Evolutionary conservation across 2,797 vertebrate genomes (phyloP).

Genomic region (Lemur catta): DNA sequence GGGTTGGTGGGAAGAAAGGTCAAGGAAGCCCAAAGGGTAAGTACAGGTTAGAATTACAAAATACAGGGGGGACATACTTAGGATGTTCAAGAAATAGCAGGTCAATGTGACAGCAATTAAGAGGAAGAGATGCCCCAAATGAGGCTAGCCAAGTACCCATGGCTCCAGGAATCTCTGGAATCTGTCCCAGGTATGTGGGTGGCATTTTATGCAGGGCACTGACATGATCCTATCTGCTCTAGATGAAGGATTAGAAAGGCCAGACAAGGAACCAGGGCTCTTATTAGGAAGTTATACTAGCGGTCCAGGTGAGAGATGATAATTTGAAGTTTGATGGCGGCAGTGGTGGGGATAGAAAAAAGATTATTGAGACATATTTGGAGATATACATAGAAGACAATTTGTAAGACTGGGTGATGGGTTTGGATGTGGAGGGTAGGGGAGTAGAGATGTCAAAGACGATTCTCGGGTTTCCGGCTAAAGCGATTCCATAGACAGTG

Average conservation of each 20-base stretch:
- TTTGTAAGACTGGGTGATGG: not conserved
- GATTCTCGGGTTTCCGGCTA: not conserved
- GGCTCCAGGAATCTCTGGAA: not conserved
- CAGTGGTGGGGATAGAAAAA: not conserved
- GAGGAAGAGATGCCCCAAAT: not conserved
- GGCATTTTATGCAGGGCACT: not conserved
- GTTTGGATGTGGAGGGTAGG: not conserved
- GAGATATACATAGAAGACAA: not conserved
- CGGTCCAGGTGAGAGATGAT: not conserved
- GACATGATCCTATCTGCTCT: not conserved
- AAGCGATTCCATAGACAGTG: not conserved
- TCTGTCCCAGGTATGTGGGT: not conserved
- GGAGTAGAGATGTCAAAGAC: not conserved
- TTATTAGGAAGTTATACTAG: conserved; percentile 10
- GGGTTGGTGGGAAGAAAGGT: not conserved
- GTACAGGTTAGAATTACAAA: not conserved
- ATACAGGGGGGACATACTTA: not conserved
- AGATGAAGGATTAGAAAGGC: not conserved
- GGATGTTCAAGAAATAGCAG: not conserved
- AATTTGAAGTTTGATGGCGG: not conserved
- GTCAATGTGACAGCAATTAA: not conserved
- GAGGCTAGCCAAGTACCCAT: not conserved
- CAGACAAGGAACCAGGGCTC: not conserved
- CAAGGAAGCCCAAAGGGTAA: not conserved
- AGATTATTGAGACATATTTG: not conserved